Conservation (phyloP, 2,888 invertebrate species). For the Hoplodrina blanda region DNA sequence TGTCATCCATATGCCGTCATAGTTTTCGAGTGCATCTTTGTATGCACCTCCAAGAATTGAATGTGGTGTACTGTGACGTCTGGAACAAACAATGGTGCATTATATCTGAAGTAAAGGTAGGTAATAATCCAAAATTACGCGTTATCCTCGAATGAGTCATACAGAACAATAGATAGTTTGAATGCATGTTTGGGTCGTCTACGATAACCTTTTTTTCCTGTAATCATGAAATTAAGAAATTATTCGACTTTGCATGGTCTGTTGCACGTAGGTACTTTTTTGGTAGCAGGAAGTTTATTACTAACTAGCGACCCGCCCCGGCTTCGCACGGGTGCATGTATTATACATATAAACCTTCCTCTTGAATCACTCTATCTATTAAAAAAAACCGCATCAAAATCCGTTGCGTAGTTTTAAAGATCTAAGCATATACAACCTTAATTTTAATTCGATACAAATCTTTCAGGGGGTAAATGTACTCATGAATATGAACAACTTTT, state of each 20-base stretch:
- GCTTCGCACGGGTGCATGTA: too few relatives aligned
- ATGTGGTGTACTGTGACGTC: slow-evolving; percentile 21
- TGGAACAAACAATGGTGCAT: slow-evolving; percentile 26
- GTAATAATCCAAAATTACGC: slow-evolving; percentile 8
- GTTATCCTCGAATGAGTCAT: slow-evolving; percentile 31
- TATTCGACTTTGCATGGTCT: not conserved
- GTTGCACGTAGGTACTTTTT: not conserved
- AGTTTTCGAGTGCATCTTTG: not conserved
- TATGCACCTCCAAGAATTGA: slow-evolving; percentile 18
- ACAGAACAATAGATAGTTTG: slow-evolving; percentile 29
- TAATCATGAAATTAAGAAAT: slow-evolving; percentile 13
- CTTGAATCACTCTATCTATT: too few relatives aligned
- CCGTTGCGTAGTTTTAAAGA: too few relatives aligned
- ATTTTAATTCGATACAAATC: too few relatives aligned
- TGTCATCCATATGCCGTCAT: not conserved
- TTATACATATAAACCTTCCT: too few relatives aligned
- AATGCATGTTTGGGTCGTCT: slow-evolving; percentile 15
- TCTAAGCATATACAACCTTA: too few relatives aligned
- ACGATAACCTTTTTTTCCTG: slow-evolving; percentile 7
- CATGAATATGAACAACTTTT: too few relatives aligned
- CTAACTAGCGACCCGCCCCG: too few relatives aligned
- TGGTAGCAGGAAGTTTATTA: not conserved
- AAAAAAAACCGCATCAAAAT: too few relatives aligned
- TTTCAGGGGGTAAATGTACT: too few relatives aligned
- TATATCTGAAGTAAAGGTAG: not conserved